Base-by-base conservation (phyloP, 2,888 invertebrate genomes). In the Herminia tarsipennalis region DNA sequence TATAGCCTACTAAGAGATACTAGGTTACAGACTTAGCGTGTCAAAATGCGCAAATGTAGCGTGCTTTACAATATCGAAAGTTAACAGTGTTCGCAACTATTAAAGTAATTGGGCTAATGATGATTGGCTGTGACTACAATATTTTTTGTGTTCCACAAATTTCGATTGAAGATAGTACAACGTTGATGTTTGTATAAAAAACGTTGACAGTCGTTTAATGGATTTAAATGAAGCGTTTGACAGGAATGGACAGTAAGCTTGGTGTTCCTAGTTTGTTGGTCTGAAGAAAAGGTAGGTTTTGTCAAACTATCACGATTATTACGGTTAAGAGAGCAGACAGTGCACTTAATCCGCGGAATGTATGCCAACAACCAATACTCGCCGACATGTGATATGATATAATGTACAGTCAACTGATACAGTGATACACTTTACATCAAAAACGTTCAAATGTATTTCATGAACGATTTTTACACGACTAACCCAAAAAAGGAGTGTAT, bases 321-420 rank as follows among this genome's bases (percentile, higher is more conserved):
- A 78, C 77, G 81, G 84, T 82, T 77, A 79, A 37, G 60, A 70
- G 67, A 69, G 61, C 62, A 66, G 68, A 70, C 63, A 62, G 63
- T 56, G 73, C 42, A 39, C 73, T 77, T 79, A 80, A 81, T 82
- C 78, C 66, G 40, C 35, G 45, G 56, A 73, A 81, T 74, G 65
- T 73, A 66, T 78, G 77, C 73, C 74, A 77, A 67, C 65, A 61
- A 56, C 58, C 61, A 73, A 70, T 74, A 71, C 49, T 25, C 60
- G 61, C 24, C 39, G 60, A 70, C 67, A 66, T 69, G 58, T 75
- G 71, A 76, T 69, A 70, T 75, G 73, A 76, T 70, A 67, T 67
- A 67, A 70, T 54, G 63, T 66, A 65, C 58, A 65, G 47, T 66
- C 63, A 45, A 30, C 35, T 51, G 36, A 48, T 55, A 57, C 60